phyloP scores from a whole-genome alignment of 92 coral and sea anemone species.

The Siderastrea siderea region DNA sequence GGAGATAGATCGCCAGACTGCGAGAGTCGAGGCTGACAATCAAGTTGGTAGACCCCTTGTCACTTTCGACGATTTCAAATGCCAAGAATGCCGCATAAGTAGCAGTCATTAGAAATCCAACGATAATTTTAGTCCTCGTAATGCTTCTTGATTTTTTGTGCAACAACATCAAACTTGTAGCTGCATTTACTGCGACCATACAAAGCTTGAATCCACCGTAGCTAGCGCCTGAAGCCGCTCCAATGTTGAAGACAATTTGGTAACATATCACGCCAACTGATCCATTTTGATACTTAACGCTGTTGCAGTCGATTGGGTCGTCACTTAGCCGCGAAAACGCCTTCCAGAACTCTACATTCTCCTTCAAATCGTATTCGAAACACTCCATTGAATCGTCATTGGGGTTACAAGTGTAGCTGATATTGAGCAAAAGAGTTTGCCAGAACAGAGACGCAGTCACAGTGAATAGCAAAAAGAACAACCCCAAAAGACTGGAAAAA shows the following conservation, averaged over 20 bases:
- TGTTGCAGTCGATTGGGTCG: constrained; percentile 45
- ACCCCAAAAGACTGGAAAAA: constrained; percentile 4
- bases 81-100: constrained; percentile 14
- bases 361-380: constrained; percentile 26
- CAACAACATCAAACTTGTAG: constrained; percentile 29
- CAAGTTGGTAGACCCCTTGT: constrained; percentile 12
- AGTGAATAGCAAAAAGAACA: constrained; percentile 6
- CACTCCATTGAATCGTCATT: constrained; percentile 36
- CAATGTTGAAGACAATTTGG: constrained; percentile 44
- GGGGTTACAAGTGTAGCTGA: constrained; percentile 13
- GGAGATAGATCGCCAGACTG: constrained; percentile 3
- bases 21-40: constrained; percentile 13
- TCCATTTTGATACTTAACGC: constrained; percentile 31
- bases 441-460: constrained; percentile 32
- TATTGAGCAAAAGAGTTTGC: constrained; percentile 21
- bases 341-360: constrained; percentile 44
- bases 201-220: constrained; percentile 34
- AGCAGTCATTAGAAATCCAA: constrained; percentile 1
- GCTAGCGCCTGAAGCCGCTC: constrained; percentile 38
- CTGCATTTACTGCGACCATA: constrained; percentile 24
- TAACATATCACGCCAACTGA: constrained; percentile 41
- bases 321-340: constrained; percentile 31
- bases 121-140: constrained; percentile 19
- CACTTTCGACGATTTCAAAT: constrained; percentile 25
- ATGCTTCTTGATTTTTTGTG: constrained; percentile 18